A percentile compares a stretch with the other conserved stretches of the same genome.
These are phyloP conservation scores for Patella caerulea DNA, from an alignment of 2,888 invertebrate genomes.

Conservation along the genomic window DNA sequence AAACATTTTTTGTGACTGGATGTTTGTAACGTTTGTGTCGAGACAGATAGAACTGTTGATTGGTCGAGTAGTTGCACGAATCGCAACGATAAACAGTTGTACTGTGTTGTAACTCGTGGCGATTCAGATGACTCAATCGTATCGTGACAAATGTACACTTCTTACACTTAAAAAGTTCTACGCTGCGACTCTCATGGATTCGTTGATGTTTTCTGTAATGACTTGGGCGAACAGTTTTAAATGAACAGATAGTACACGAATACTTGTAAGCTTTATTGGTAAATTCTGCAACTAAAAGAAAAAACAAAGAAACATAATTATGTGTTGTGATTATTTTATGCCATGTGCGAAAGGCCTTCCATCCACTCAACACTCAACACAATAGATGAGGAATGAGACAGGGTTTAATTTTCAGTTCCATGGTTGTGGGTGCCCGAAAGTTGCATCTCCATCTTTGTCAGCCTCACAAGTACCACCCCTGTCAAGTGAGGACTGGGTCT, in stretches of 20 bases:
- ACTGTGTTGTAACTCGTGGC: conserved; percentile 70
- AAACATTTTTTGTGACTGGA: conserved; percentile 15
- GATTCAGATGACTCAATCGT: conserved; percentile 67
- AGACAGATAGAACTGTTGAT: conserved; percentile 52
- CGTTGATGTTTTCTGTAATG: conserved; percentile 69
- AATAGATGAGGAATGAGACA: background rate
- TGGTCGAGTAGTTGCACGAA: conserved; percentile 65
- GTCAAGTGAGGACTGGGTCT: too few species aligned
- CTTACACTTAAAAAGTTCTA: conserved; percentile 59
- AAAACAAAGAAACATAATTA: too few species aligned
- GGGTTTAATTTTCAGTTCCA: too few species aligned
- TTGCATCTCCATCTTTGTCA: too few species aligned
- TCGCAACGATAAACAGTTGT: conserved; percentile 53
- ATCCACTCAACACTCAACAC: background rate
- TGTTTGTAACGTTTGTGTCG: conserved; percentile 64
- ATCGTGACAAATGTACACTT: conserved; percentile 70
- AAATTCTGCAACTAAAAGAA: background rate
- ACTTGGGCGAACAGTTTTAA: conserved; percentile 72
- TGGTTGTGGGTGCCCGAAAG: too few species aligned
- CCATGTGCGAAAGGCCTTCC: background rate
- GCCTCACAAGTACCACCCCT: too few species aligned
- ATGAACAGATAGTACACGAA: conserved; percentile 72
- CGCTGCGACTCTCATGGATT: conserved; percentile 56
- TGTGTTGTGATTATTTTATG: background rate
- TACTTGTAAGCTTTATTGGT: conserved; percentile 64